These are phyloP conservation scores for Oreotragus oreotragus DNA, from an alignment of 2,113 vertebrate species.

Conservation along the genomic window DNA sequence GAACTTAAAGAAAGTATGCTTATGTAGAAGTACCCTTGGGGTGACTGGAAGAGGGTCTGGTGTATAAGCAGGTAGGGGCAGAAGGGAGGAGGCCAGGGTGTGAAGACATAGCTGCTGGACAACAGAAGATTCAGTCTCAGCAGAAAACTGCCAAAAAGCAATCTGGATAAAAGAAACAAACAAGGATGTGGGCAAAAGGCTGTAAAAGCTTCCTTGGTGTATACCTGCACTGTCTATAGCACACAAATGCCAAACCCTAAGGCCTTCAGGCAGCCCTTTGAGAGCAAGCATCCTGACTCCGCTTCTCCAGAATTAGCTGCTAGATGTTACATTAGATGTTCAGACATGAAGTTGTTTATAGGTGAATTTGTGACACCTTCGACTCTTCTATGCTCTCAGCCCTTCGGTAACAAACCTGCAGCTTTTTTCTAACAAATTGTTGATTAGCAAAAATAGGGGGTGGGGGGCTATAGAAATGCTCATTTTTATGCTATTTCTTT, in stretches of 20 bases:
- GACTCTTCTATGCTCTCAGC: constrained; percentile 83
- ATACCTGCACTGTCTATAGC: constrained; percentile 90
- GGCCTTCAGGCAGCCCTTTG: constrained; percentile 90
- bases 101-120: constrained; percentile 92
- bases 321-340: constrained; percentile 66
- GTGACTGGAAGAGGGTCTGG: background rate
- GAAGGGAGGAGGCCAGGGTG: background rate
- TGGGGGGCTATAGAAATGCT: constrained; percentile 82
- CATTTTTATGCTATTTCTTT: constrained; percentile 87
- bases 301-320: constrained; percentile 86
- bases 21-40: background rate
- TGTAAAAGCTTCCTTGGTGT: constrained; percentile 92
- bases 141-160: constrained; percentile 98
- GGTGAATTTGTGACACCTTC: constrained; percentile 82
- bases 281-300: constrained; percentile 88
- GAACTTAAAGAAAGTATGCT: background rate
- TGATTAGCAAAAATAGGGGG: constrained; percentile 86
- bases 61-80: background rate
- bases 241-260: constrained; percentile 89
- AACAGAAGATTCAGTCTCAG: constrained; percentile 97
- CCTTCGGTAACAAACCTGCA: constrained; percentile 85
- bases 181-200: constrained; percentile 96
- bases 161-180: constrained; percentile 93
- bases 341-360: constrained; percentile 83
- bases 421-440: constrained; percentile 87